These are phyloP conservation scores for Trachymyrmex septentrionalis DNA, from an alignment of 1,140 invertebrate species.

Conservation along the genomic window DNA sequence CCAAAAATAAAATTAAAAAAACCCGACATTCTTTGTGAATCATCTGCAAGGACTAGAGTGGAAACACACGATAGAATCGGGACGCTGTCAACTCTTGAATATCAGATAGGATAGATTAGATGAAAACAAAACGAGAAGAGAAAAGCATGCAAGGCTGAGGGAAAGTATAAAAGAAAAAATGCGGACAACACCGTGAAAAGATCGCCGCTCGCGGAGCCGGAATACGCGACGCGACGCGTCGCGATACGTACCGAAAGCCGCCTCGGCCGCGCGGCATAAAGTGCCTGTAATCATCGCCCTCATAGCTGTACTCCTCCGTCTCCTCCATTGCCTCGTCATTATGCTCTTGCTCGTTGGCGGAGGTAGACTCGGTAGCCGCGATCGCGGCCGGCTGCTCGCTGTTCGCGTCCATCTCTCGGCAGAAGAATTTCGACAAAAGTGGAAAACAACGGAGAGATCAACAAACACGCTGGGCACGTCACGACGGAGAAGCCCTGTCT, in stretches of 20 bases:
- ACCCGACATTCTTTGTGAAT: neutral
- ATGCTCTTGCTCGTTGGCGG: conserved; percentile 81
- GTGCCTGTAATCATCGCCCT: conserved; percentile 84
- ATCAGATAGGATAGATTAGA: neutral
- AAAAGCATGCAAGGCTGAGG: neutral
- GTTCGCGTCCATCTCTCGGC: conserved; percentile 76
- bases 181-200: neutral
- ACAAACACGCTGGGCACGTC: neutral
- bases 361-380: conserved; percentile 35
- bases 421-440: neutral
- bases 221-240: neutral
- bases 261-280: conserved; percentile 84
- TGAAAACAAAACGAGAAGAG: neutral
- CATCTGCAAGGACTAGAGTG: too few relatives aligned
- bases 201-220: neutral
- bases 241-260: conserved; percentile 82
- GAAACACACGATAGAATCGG: neutral
- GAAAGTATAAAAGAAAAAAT: neutral
- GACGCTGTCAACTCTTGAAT: neutral
- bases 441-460: conserved; percentile 5
- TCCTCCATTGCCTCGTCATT: conserved; percentile 83
- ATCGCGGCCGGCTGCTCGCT: conserved; percentile 74
- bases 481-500: neutral
- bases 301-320: conserved; percentile 82
- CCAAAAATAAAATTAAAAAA: conserved; percentile 6